phyloP scores from a whole-genome alignment of 2,113 vertebrate species.

The Tinamus guttatus region DNA sequence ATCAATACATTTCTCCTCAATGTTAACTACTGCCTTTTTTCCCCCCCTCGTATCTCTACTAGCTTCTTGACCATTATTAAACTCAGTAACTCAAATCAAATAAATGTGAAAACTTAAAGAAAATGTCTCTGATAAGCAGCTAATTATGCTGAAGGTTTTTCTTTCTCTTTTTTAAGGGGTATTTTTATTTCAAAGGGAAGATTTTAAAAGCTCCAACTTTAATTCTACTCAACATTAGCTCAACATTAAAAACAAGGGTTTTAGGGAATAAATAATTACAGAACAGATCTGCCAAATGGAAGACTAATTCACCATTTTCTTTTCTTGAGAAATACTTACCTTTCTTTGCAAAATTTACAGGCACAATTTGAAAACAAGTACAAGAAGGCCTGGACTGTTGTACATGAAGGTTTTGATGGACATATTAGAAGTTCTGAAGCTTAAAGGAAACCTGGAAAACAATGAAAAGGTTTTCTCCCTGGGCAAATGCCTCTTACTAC shows the following conservation, averaged over 20 bases:
- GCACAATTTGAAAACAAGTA: neutral
- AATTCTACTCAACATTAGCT: neutral
- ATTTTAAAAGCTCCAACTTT: neutral
- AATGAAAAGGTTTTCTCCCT: neutral
- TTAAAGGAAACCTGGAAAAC: neutral
- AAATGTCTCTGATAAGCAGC: neutral
- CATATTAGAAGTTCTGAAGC: neutral
- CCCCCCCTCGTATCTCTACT: neutral
- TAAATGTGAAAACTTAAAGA: slow-evolving; percentile 21
- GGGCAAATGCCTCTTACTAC: neutral
- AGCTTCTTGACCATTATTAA: slow-evolving; percentile 64
- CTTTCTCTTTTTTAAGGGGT: neutral
- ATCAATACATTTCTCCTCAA: slow-evolving; percentile 62
- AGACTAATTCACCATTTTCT: neutral
- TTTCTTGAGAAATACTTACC: neutral
- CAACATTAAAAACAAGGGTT: neutral
- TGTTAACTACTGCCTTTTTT: neutral
- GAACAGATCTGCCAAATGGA: neutral
- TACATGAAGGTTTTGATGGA: neutral
- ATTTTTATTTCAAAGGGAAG: neutral
- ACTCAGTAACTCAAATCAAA: slow-evolving; percentile 59
- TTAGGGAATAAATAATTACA: neutral
- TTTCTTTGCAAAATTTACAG: neutral
- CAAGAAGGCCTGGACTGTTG: neutral
- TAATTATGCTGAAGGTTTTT: neutral